Evolutionary conservation across 2,113 vertebrate genomes (phyloP), one percentile per base, ranked within the genome.

Genomic region (Myodes glareolus): DNA sequence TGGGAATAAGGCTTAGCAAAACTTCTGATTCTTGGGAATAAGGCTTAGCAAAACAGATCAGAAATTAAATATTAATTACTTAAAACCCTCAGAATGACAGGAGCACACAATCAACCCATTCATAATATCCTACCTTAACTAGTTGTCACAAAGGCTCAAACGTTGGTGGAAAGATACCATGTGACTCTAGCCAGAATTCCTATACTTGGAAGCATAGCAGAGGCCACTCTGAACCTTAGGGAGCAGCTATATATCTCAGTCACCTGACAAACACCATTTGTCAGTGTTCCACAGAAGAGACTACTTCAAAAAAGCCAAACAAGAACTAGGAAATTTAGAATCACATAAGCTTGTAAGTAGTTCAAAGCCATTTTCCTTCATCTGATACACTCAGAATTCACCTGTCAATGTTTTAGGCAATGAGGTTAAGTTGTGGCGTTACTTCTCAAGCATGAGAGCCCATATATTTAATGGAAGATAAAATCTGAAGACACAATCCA

Each of bases 341-440:
- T 92, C 87, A 92, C 16, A 9, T n/a, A 81, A 78, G 29, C 42
- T 76, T 80, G 25, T n/a, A 93, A 92, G 45, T 78, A 87, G n/a
- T 85, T 81, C 14, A 70, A 92, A 55, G 77, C 39, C 77, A 12
- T 92, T 81, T 81, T n/a, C 42, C 52, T 92, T 91, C 67, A 92
- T 73, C 55, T 89, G 77, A 91, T 77, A 61, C 36, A 95, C 85
- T 93, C 50, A 42, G 61, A 94, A 88, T 91, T 93, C 90, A 96
- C 87, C 89, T 95, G 82, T 92, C 78, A 96, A 76, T 75, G 78
- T 84, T 94, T 95, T 39, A 91, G 63, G 42, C 87, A 93, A 89
- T 82, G 67, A 87, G 88, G 73, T 92, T 89, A 97, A 91, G 47
- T 78, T 84, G 70, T 90, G 47, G 92, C 92, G 61, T 19, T 19